phyloP scores from a whole-genome alignment of 2,888 invertebrate species.

The Physocephala rufipes region DNA sequence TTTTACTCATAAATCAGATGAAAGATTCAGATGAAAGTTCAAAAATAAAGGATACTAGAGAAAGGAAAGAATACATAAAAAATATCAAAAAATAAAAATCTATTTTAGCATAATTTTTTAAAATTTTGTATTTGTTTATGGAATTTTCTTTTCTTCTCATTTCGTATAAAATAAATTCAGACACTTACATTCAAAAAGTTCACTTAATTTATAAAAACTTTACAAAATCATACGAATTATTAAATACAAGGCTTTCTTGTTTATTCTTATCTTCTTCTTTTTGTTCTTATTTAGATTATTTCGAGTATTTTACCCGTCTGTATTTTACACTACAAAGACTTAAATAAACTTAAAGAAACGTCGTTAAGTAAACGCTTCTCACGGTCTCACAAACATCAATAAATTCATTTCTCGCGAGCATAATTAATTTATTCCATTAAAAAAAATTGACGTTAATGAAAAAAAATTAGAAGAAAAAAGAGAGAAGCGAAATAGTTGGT shows the following conservation, averaged over 20 bases:
- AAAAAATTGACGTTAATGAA: conserved; percentile 34
- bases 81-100: too few relatives aligned
- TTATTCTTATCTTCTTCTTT: conserved; percentile 51
- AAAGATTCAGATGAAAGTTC: too few relatives aligned
- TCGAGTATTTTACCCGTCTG: conserved; percentile 40
- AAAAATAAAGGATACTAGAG: too few relatives aligned
- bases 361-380: too few relatives aligned
- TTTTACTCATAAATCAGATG: too few relatives aligned
- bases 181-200: conserved; percentile 62
- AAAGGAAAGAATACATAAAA: too few relatives aligned
- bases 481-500: conserved; percentile 15
- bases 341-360: conserved; percentile 39
- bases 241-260: conserved; percentile 37
- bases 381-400: conserved; percentile 9
- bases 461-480: conserved; percentile 36
- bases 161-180: conserved; percentile 61
- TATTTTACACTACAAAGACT: conserved; percentile 35
- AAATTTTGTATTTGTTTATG: conserved; percentile 45
- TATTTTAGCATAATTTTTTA: conserved; percentile 30
- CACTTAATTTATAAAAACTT: conserved; percentile 64
- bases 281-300: conserved; percentile 33
- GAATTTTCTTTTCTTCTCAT: conserved; percentile 46
- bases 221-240: conserved; percentile 49
- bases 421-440: conserved; percentile 28
- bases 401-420: conserved; percentile 29